Evolutionary conservation across 2,888 invertebrate genomes (phyloP).

Genomic region (Volucella bombylans): DNA sequence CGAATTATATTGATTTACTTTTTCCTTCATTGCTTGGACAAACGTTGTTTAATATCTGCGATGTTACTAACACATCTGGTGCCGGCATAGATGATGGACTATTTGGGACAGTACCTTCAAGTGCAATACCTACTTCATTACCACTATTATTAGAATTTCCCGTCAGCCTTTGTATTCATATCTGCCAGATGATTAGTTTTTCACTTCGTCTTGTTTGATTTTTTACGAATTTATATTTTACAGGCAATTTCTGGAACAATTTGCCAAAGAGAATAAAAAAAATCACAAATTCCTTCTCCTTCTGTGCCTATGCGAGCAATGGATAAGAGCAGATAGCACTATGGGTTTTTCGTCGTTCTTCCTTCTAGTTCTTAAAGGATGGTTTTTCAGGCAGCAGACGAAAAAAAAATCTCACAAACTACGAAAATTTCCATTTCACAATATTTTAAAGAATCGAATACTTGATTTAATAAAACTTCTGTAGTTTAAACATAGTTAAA

Average conservation of each 20-base stretch:
- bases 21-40: constrained; percentile 66
- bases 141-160: constrained; percentile 80
- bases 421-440: constrained; percentile 59
- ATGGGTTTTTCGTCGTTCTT: constrained; percentile 63
- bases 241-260: constrained; percentile 50
- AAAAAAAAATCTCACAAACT: constrained; percentile 62
- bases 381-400: constrained; percentile 51
- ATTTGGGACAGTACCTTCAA: constrained; percentile 66
- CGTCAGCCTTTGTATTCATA: constrained; percentile 94
- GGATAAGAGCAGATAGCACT: constrained; percentile 49
- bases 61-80: constrained; percentile 62
- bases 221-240: not conserved
- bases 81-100: constrained; percentile 70
- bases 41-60: constrained; percentile 61
- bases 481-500: constrained; percentile 61
- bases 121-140: constrained; percentile 75
- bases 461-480: constrained; percentile 60
- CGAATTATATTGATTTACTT: constrained; percentile 71
- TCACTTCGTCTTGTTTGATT: constrained; percentile 47
- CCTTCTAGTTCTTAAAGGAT: constrained; percentile 71
- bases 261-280: constrained; percentile 51
- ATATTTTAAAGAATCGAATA: constrained; percentile 57
- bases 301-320: constrained; percentile 43
- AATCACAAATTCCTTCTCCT: constrained; percentile 55
- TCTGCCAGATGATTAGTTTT: constrained; percentile 69